Conservation (phyloP, 1,140 invertebrate genomes). For the Nasonia giraulti region DNA sequence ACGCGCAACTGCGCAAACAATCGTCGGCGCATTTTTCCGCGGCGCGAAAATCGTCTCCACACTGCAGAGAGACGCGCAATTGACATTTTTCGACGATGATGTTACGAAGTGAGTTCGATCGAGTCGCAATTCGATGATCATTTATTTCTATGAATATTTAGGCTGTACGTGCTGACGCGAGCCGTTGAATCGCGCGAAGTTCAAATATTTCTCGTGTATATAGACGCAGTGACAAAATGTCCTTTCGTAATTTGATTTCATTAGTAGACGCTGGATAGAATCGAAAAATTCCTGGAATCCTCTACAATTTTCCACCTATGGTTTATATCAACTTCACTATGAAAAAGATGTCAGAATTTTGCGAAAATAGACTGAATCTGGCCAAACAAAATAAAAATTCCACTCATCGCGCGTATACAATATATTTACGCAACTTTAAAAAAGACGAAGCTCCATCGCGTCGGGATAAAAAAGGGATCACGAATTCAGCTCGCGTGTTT, state of each 20-base stretch:
- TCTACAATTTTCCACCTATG: no score
- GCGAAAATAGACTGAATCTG: no score
- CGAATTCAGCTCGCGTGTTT: not conserved
- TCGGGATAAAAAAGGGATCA: not conserved
- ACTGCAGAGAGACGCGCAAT: not conserved
- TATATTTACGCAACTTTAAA: not conserved
- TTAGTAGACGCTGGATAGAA: no score
- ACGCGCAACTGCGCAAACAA: slow-evolving; percentile 33
- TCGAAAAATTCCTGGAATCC: no score
- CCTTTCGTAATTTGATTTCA: no score
- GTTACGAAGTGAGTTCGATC: not conserved
- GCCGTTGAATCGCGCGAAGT: no score
- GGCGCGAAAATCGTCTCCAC: not conserved
- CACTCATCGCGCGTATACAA: not conserved
- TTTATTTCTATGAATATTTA: not conserved
- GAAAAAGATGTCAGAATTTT: no score
- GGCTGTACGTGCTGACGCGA: not conserved
- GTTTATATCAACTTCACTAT: no score
- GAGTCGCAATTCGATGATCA: not conserved
- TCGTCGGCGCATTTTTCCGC: not conserved
- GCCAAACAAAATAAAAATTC: no score
- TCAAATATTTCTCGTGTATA: no score
- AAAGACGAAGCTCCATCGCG: not conserved
- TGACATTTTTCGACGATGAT: not conserved
- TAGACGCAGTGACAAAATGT: no score